These are phyloP conservation scores for Dendroctonus ponderosae DNA, from an alignment of 1,140 invertebrate species.

Conservation along the genomic window DNA sequence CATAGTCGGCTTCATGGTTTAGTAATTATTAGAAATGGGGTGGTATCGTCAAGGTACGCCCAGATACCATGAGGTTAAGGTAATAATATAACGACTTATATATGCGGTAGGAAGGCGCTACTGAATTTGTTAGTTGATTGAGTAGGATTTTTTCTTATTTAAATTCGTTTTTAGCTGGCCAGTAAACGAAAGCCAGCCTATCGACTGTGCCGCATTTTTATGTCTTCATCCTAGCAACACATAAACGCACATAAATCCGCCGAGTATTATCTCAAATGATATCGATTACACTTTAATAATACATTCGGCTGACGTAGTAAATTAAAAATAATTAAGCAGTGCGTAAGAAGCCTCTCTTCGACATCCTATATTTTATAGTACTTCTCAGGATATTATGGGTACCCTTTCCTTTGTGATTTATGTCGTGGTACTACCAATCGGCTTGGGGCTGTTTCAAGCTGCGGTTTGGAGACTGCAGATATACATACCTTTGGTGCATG, in stretches of 20 bases:
- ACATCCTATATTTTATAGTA: conserved; percentile 29
- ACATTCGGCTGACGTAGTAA: conserved; percentile 41
- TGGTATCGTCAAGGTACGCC: too few relatives aligned
- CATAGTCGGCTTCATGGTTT: conserved; percentile 11
- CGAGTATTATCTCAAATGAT: conserved; percentile 40
- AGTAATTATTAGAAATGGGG: background rate
- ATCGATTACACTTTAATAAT: conserved; percentile 46
- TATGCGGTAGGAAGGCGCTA: too few relatives aligned
- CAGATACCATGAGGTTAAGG: too few relatives aligned
- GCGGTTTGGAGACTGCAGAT: conserved; percentile 3
- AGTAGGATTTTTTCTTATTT: too few relatives aligned
- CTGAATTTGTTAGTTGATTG: too few relatives aligned
- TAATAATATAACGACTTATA: too few relatives aligned
- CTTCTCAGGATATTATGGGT: conserved; percentile 30
- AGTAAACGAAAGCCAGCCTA: too few relatives aligned
- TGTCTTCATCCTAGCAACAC: conserved; percentile 12
- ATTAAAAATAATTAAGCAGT: conserved; percentile 47
- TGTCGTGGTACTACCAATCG: conserved; percentile 25
- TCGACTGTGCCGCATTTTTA: background rate
- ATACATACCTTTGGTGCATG: background rate
- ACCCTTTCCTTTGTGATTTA: conserved; percentile 28
- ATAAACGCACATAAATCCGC: conserved; percentile 17
- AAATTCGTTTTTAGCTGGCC: too few relatives aligned
- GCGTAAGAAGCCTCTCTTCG: conserved; percentile 32
- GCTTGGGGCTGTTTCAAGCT: conserved; percentile 17